A percentile compares a stretch with the other conserved stretches of the same genome.
These are phyloP conservation scores for Terrapene triunguis DNA, from an alignment of 2,113 vertebrate genomes.

Conservation along the genomic window DNA sequence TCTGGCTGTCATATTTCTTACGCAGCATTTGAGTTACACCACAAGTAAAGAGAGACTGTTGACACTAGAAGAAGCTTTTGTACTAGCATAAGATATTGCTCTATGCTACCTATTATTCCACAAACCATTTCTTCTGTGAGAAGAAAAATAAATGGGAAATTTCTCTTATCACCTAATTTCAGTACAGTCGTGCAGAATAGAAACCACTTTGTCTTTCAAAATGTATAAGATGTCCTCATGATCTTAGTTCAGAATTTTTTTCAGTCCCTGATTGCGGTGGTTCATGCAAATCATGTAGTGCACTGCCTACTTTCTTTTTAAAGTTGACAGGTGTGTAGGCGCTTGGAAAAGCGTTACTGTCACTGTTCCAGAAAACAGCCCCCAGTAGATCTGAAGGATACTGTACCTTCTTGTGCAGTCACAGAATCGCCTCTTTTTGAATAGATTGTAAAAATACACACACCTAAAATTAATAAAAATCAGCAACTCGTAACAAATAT, in stretches of 20 bases:
- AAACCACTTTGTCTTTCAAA: constrained; percentile 31
- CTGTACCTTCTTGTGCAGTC: constrained; percentile 54
- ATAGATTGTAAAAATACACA: background rate
- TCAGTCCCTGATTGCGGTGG: constrained; percentile 46
- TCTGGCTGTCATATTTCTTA: background rate
- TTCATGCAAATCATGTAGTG: constrained; percentile 63
- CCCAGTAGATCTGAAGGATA: constrained; percentile 52
- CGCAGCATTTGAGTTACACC: background rate
- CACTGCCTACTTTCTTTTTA: constrained; percentile 63
- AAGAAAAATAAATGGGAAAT: background rate
- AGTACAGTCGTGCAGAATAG: constrained; percentile 14
- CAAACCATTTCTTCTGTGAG: background rate
- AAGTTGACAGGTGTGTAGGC: constrained; percentile 74
- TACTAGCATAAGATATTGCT: background rate
- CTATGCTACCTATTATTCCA: background rate
- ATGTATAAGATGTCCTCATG: constrained; percentile 24
- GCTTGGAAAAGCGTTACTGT: constrained; percentile 69
- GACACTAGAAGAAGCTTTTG: background rate
- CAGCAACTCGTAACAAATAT: background rate
- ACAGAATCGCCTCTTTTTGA: background rate
- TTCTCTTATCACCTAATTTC: constrained; percentile 5
- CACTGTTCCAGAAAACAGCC: constrained; percentile 64
- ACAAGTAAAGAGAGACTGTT: background rate
- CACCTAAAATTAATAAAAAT: background rate
- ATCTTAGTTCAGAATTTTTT: constrained; percentile 27